Conservation (phyloP, 2,797 vertebrate genomes). For the Tapera naevia region DNA sequence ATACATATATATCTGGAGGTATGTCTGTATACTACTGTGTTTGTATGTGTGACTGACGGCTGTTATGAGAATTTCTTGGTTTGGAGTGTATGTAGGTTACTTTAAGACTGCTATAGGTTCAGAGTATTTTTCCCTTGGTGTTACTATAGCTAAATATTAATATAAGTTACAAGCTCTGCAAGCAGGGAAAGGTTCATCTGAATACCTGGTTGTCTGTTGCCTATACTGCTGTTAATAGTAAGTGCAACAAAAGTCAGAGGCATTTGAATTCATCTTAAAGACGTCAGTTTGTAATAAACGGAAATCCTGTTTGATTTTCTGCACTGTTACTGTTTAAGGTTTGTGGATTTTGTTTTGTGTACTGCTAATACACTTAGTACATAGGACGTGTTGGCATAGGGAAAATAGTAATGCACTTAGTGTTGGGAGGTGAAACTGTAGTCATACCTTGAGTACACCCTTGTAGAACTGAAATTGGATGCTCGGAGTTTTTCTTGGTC, state of each 20-base stretch:
- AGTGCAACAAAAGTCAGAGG: not conserved
- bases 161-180: not conserved
- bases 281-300: not conserved
- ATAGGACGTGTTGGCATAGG: not conserved
- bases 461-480: not conserved
- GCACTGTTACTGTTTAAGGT: not conserved
- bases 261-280: not conserved
- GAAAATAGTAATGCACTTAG: not conserved
- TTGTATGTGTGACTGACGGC: not conserved
- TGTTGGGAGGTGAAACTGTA: not conserved
- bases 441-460: not conserved
- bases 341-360: rapidly evolving
- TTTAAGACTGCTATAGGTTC: not conserved
- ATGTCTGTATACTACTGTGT: not conserved
- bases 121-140: not conserved
- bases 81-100: not conserved
- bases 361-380: not conserved
- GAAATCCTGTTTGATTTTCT: not conserved
- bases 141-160: not conserved
- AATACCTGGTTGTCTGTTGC: not conserved
- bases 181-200: not conserved
- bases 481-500: not conserved
- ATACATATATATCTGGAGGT: not conserved
- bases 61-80: not conserved
- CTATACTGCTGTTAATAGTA: not conserved